Evolutionary conservation across 2,113 vertebrate genomes (phyloP), one percentile per base, ranked within the genome.

Genomic region (Dasyornis broadbenti): DNA sequence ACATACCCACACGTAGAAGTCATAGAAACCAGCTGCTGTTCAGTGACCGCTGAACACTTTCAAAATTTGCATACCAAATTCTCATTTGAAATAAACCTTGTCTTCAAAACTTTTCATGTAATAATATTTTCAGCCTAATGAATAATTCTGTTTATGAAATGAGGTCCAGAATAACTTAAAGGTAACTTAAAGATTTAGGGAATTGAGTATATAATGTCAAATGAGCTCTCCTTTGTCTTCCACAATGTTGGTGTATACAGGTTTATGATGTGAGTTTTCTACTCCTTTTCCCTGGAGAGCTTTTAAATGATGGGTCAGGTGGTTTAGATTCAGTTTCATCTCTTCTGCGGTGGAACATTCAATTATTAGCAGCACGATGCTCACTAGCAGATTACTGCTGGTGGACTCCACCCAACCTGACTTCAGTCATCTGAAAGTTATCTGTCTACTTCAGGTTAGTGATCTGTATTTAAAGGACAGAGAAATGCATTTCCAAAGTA

Each of bases 131-230:
- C 49, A 66, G n/a, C 30, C 40, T 83, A 81, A 81, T 90, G 47
- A 90, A 94, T 92, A 93, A 86, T 91, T 92, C 47, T 63, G 6
- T 27, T 81, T 90, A 86, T 86, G 45, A 86, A 92, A 81, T 53
- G 35, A 23, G 57, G 19, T 60, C 33, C 50, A 88, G 71, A 72
- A 77, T 59, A 82, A 54, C 18, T 80, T 53, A 33, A 31, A 88
- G 40, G 50, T 85, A 49, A 47, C 57, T 80, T 64, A 54, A 72
- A 82, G 33, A 50, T 89, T 87, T 66, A 70, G 40, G 10, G 11
- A 66, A 5, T 9, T 52, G 27, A 39, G 15, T 50, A 59, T 45
- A 23, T 30, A 37, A 28, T 9, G 6, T 16, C 37, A 90, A 95
- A 93, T 65, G 19, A 87, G 73, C 8, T 44, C 26, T 65, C 23